Percentiles rank a stretch among this genome's conserved stretches.
Evolutionary conservation across 2,888 invertebrate genomes (phyloP).

Genomic region (Chymomyza procnemis): DNA sequence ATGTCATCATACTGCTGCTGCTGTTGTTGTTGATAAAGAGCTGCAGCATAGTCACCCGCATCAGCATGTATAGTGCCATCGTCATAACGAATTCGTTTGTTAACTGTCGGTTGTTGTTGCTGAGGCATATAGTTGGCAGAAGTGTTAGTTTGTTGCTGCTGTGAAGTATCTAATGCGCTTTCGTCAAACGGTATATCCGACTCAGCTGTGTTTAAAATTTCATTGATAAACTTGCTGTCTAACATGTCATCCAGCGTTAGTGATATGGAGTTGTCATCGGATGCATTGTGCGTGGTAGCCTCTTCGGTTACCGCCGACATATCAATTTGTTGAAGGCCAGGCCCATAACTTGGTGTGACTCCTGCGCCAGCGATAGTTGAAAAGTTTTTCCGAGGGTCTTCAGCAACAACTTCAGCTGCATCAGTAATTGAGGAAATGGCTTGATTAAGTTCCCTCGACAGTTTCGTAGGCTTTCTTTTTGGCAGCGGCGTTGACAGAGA

Average conservation of each 20-base stretch:
- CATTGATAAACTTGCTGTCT: conserved; percentile 76
- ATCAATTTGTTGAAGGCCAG: conserved; percentile 37
- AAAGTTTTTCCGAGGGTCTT: conserved; percentile 2
- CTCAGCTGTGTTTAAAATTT: conserved; percentile 72
- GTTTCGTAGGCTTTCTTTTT: conserved; percentile 62
- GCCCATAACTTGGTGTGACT: conserved; percentile 28
- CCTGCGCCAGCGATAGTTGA: conserved; percentile 6
- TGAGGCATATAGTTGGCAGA: conserved; percentile 21
- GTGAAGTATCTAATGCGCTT: conserved; percentile 63
- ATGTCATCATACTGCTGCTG: conserved; percentile 34
- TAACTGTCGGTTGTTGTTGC: conserved; percentile 48
- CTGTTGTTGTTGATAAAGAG: conserved; percentile 57
- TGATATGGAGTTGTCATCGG: conserved; percentile 75
- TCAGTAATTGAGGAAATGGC: conserved; percentile 73
- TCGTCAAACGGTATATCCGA: conserved; percentile 73
- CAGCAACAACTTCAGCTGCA: conserved; percentile 30
- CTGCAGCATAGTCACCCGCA: conserved; percentile 40
- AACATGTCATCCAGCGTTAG: conserved; percentile 75
- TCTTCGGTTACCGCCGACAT: conserved; percentile 35
- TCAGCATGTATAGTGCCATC: conserved; percentile 44
- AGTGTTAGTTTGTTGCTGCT: conserved; percentile 34
- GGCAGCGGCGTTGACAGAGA: conserved; percentile 43
- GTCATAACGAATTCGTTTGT: conserved; percentile 71
- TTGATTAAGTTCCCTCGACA: conserved; percentile 62
- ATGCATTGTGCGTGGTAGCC: conserved; percentile 61